phyloP scores from a whole-genome alignment of 2,113 vertebrate genomes.

The Cyprinodon variegatus region DNA sequence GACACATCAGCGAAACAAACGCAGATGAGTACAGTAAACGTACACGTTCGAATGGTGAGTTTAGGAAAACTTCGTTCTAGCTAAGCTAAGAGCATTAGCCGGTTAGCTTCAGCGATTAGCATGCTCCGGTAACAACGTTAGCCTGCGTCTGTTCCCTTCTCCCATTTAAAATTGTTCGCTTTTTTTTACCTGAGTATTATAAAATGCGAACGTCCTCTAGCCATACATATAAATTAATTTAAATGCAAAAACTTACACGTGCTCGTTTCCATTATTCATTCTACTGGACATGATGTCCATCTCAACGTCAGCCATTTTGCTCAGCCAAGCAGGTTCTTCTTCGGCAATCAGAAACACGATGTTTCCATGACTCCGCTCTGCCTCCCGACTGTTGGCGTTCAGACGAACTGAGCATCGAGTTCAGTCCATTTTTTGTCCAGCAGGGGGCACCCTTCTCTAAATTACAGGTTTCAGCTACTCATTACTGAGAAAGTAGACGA shows the following conservation, averaged over 20 bases:
- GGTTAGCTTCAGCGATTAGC: conserved; percentile 28
- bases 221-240: background rate
- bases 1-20: background rate
- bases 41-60: rapidly evolving
- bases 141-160: background rate
- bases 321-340: conserved; percentile 49
- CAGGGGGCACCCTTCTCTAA: conserved; percentile 21
- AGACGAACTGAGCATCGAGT: background rate
- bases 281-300: conserved; percentile 75
- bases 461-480: background rate
- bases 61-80: conserved; percentile 14
- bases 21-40: rapidly evolving
- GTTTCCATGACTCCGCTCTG: background rate
- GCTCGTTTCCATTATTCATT: conserved; percentile 80
- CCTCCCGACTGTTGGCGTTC: conserved; percentile 39
- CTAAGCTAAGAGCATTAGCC: conserved; percentile 43
- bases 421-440: conserved; percentile 18
- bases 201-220: rapidly evolving
- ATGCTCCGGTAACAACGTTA: conserved; percentile 47
- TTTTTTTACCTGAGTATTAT: background rate
- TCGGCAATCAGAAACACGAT: conserved; percentile 9
- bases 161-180: rapidly evolving
- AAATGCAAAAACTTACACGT: conserved; percentile 70
- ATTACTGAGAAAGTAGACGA: too few species aligned
- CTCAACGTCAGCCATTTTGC: conserved; percentile 80